A percentile compares a stretch with the other conserved stretches of the same genome.
These are phyloP conservation scores for Drosophila sp. DNA, from an alignment of 1,140 invertebrate genomes.

Conservation along the genomic window DNA sequence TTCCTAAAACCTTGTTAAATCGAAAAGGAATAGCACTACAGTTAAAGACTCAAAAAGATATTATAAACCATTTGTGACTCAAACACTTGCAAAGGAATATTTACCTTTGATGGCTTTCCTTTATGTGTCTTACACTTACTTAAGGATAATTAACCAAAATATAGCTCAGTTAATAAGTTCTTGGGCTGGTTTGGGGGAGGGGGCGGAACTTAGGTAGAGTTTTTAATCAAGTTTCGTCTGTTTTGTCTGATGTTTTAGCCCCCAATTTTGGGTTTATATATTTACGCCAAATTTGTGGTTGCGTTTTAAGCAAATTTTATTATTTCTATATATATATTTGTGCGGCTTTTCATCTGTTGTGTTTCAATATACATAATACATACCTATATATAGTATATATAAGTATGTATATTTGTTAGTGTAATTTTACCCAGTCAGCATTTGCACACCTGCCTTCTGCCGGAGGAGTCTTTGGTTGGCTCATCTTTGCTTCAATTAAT, in stretches of 20 bases:
- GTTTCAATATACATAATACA: neutral
- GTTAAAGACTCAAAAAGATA: too few species aligned
- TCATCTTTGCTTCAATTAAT: conserved; percentile 62
- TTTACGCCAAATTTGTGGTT: conserved; percentile 6
- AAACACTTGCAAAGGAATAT: neutral
- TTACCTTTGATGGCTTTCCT: neutral
- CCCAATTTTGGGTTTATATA: conserved; percentile 1
- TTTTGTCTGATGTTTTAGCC: neutral
- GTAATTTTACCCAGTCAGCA: conserved; percentile 5
- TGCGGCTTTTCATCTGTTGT: conserved; percentile 4
- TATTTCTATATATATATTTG: neutral
- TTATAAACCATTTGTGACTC: neutral
- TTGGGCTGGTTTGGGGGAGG: neutral
- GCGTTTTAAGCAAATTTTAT: conserved; percentile 5
- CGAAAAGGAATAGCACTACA: too few species aligned
- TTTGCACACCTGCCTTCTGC: neutral
- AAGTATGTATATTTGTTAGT: neutral
- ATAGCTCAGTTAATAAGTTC: conserved; percentile 1
- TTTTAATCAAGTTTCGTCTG: conserved; percentile 1
- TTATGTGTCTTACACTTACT: neutral
- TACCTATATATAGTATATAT: neutral
- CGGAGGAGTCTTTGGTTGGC: conserved; percentile 16
- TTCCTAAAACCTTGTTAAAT: too few species aligned
- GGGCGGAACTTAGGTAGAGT: neutral
- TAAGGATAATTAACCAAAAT: conserved; percentile 6